Conservation (phyloP, 2,888 invertebrate species). For the Eledona agricola region DNA sequence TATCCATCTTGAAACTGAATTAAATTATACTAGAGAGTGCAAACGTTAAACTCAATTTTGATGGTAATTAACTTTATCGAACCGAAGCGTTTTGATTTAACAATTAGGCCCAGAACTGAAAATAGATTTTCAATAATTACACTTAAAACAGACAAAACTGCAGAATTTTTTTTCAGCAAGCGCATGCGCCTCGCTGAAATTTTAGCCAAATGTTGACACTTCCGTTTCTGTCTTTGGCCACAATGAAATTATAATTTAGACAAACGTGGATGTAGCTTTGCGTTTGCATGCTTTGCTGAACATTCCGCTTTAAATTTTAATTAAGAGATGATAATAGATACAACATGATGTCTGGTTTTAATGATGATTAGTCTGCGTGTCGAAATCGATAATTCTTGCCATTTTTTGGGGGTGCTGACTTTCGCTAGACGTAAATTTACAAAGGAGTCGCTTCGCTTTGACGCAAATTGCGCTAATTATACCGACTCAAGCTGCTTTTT, state of each 20-base stretch:
- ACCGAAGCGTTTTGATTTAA: no score
- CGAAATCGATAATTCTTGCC: constrained; percentile 6
- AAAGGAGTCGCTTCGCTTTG: constrained; percentile 28
- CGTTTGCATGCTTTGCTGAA: constrained; percentile 7
- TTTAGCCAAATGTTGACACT: constrained; percentile 8
- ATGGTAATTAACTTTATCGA: no score
- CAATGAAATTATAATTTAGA: constrained; percentile 17
- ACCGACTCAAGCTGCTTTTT: no score
- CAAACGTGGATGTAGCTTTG: constrained; percentile 5
- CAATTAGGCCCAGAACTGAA: no score
- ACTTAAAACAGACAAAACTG: no score
- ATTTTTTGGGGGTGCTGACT: constrained; percentile 18
- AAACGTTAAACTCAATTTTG: no score
- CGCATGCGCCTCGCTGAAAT: constrained; percentile 5
- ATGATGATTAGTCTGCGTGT: constrained; percentile 4
- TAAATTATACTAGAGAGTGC: not conserved
- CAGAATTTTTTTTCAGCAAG: no score
- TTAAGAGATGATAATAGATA: constrained; percentile 15
- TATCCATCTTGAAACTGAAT: constrained; percentile 5
- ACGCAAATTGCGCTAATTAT: no score
- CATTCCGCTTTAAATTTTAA: constrained; percentile 8
- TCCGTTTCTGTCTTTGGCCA: constrained; percentile 3
- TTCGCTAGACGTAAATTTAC: constrained; percentile 11
- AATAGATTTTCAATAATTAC: no score
- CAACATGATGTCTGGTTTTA: constrained; percentile 6